Evolutionary conservation across 1,140 invertebrate species (phyloP).

Genomic region (Drosophila kanapiae): DNA sequence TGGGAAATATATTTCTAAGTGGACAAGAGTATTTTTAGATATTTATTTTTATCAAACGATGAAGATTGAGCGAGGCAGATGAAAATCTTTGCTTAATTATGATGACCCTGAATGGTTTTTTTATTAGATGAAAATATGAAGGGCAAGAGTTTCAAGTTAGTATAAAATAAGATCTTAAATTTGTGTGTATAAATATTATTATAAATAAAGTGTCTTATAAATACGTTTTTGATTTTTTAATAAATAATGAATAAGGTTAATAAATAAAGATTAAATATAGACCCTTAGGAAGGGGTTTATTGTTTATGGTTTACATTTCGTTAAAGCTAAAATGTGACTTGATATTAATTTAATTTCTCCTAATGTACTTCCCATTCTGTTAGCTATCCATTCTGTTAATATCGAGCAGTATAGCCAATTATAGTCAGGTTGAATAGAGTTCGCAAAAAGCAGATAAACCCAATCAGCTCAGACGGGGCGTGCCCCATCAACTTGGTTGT

Average conservation of each 20-base stretch:
- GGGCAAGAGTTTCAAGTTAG: too few species aligned
- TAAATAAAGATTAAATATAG: too few species aligned
- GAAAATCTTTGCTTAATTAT: background rate
- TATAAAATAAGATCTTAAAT: too few species aligned
- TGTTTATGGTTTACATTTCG: too few species aligned
- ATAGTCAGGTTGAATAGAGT: background rate
- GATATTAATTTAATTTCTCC: background rate
- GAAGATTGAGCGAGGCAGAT: background rate
- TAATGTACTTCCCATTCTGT: background rate
- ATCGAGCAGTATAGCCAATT: background rate
- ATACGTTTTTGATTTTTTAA: too few species aligned
- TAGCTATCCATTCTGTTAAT: background rate
- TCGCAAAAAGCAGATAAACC: constrained; percentile 11
- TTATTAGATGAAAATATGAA: background rate
- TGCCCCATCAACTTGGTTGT: constrained; percentile 21
- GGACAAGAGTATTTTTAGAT: constrained; percentile 16
- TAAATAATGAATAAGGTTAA: too few species aligned
- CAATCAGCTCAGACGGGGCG: constrained; percentile 29
- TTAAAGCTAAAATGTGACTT: background rate
- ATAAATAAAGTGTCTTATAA: background rate
- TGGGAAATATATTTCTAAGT: background rate
- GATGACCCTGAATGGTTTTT: background rate
- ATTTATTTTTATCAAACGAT: constrained; percentile 7
- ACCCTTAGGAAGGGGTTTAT: too few species aligned
- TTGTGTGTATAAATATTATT: background rate